Percentiles rank a stretch among this genome's conserved stretches.
phyloP scores from a whole-genome alignment of 2,797 vertebrate genomes.

The Phoebastria nigripes region DNA sequence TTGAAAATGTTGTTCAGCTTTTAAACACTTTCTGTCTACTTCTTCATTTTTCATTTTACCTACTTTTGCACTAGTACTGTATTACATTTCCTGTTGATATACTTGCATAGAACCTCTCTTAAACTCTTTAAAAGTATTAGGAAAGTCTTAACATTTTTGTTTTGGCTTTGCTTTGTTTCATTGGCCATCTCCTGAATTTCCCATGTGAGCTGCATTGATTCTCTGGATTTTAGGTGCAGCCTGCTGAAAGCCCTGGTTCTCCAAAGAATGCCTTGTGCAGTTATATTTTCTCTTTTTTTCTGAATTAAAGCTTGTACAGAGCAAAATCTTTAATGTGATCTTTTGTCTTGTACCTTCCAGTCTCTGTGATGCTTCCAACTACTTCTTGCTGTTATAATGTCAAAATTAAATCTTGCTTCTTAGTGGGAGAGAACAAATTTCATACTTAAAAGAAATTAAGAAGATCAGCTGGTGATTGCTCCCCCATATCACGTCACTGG shows the following conservation, averaged over 20 bases:
- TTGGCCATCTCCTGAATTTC: not conserved
- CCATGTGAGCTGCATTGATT: not conserved
- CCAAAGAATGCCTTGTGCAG: not conserved
- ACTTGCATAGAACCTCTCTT: not conserved
- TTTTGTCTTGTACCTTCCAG: not conserved
- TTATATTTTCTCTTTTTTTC: not conserved
- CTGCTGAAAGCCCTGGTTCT: not conserved
- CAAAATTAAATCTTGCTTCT: not conserved
- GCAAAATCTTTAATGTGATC: not conserved
- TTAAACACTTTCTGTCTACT: not conserved
- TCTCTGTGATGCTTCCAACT: not conserved
- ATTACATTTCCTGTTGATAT: not conserved
- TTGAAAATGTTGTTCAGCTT: not conserved
- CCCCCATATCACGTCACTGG: not conserved
- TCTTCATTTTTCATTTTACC: not conserved
- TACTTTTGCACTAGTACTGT: not conserved
- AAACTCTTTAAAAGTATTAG: not conserved
- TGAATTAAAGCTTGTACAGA: not conserved
- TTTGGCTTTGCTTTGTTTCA: not conserved
- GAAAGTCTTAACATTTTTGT: not conserved
- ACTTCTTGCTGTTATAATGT: not conserved
- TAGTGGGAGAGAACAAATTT: not conserved
- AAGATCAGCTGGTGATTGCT: not conserved
- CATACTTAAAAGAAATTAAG: not conserved
- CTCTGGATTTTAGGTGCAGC: not conserved